Conservation (phyloP, 2,797 vertebrate species). For the Adelosebastes latens region DNA sequence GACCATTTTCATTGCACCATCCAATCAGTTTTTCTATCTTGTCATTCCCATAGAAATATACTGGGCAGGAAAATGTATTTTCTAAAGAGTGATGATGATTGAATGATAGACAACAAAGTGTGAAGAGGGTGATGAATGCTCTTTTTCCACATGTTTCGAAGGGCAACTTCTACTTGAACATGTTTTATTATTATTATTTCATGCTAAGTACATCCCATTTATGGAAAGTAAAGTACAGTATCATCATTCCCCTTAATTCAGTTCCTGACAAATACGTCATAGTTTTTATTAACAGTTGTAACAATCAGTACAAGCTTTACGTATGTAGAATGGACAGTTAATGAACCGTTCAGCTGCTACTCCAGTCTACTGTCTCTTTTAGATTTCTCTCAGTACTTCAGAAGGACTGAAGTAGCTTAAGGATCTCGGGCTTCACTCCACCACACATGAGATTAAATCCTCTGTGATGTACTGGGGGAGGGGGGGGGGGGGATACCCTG, state of each 20-base stretch:
- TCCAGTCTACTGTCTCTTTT: neutral
- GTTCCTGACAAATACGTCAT: neutral
- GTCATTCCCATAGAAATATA: neutral
- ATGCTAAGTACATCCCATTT: neutral
- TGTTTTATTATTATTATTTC: neutral
- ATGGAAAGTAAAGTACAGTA: neutral
- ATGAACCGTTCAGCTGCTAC: neutral
- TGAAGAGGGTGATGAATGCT: neutral
- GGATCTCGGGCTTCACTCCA: conserved; percentile 27
- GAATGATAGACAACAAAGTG: neutral
- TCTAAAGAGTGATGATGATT: neutral
- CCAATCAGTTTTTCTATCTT: neutral
- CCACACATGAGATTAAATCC: conserved; percentile 40
- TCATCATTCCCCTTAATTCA: neutral
- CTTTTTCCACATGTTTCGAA: neutral
- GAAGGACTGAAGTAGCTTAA: conserved; percentile 1
- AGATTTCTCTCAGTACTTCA: conserved; percentile 16
- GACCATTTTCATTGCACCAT: neutral
- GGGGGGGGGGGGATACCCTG: neutral
- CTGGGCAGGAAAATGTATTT: neutral
- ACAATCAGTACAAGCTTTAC: neutral
- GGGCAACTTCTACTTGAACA: neutral
- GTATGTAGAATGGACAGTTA: neutral
- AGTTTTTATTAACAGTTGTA: neutral
- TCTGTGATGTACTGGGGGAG: conserved; percentile 8